Evolutionary conservation across 2,888 invertebrate species (phyloP), one percentile per base, ranked within the genome.

Genomic region (Amiota communis): DNA sequence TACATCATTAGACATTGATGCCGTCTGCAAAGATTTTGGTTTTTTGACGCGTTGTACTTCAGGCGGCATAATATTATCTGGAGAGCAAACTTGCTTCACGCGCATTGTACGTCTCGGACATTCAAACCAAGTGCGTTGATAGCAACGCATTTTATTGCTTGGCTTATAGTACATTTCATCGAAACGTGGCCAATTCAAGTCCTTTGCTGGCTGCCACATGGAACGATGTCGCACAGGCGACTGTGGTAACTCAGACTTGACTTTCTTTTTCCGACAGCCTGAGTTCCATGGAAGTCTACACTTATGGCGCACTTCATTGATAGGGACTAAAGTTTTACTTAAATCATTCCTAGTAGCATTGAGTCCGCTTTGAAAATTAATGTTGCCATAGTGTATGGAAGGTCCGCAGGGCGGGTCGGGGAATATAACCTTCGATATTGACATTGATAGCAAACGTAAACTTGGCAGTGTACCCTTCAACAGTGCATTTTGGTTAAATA

Each of bases 81-180:
- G 59, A 63, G 81, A 84, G 70, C 85, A 85, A 0, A 82, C 49
- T 17, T 79, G 78, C 15, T 74, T 79, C 36, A 79, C 8, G 1
- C 78, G 77, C 9, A 76, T 68, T 17, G 53, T 70, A 0, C 78
- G 49, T 1, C 73, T 59, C 0, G 83, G 81, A 67, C 84, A 88
- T n/a, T 82, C 81, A 0, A 73, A 17, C 88, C 87, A 88, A 10
- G 87, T 87, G 64, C 86, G 84, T 64, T 83, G 85, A 56, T 75
- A 82, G 53, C 67, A 47, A 0, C 79, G 65, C 0, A 47, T 64
- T 17, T 77, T 77, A 23, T 79, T 73, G 8, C 74, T 72, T 15
- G 73, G 71, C 17, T 23, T 36, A 17, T 78, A 78, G 56, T 79
- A 79, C 0, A 81, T n/a, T 0, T 57, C 57, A 71, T 81, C 80